Conservation (phyloP, 1,140 invertebrate species). For the Neotoxoptera formosana region DNA sequence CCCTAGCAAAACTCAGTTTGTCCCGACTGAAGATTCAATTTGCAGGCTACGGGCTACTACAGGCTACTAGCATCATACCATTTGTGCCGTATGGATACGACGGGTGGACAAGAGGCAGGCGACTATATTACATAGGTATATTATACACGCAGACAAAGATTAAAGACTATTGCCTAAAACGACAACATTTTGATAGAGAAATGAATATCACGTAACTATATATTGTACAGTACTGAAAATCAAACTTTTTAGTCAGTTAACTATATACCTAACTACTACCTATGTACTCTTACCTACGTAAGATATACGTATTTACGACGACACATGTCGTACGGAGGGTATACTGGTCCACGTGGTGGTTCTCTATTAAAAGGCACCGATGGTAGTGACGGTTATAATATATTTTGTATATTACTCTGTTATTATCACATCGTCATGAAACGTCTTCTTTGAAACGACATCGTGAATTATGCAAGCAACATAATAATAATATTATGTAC, state of each 20-base stretch:
- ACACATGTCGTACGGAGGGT: neutral
- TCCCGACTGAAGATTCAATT: neutral
- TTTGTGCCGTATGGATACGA: neutral
- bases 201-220: neutral
- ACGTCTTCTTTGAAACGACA: too few relatives aligned
- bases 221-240: neutral
- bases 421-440: too few relatives aligned
- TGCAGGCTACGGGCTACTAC: neutral
- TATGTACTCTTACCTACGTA: too few relatives aligned
- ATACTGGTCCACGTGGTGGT: neutral
- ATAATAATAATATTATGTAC: too few relatives aligned
- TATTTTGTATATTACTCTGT: too few relatives aligned
- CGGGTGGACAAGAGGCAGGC: neutral
- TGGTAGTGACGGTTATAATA: too few relatives aligned
- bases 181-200: neutral
- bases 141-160: neutral
- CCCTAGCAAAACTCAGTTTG: neutral
- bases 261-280: neutral
- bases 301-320: neutral
- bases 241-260: neutral
- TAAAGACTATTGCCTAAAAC: neutral
- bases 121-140: too few relatives aligned
- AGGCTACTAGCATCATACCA: neutral
- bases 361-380: neutral
- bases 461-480: too few relatives aligned